Evolutionary conservation across 2,113 vertebrate genomes (phyloP).

Genomic region (Sprattus sprattus): DNA sequence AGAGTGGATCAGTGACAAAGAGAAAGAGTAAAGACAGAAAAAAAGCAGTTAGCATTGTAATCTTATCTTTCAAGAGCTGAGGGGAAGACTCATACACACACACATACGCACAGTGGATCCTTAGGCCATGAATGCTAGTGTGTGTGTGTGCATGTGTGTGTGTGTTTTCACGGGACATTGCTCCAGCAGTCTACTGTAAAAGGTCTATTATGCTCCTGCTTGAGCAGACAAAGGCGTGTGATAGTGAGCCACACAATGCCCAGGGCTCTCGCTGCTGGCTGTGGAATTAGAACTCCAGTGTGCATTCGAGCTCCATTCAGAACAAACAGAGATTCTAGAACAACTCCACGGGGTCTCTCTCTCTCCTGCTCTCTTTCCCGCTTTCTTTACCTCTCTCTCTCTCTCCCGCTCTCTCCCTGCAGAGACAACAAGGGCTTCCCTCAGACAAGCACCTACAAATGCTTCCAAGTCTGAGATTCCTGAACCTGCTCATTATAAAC

Average conservation of each 20-base stretch:
- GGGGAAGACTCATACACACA: background rate
- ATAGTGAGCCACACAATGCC: background rate
- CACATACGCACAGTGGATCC: background rate
- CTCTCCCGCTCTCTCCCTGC: background rate
- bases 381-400: background rate
- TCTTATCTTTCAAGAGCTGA: background rate
- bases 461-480: background rate
- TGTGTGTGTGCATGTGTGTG: background rate
- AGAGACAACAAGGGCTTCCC: background rate
- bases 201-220: background rate
- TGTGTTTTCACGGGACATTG: background rate
- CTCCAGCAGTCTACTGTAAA: background rate
- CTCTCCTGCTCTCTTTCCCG: background rate
- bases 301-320: background rate
- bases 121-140: no score
- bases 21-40: background rate
- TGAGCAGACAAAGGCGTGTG: background rate
- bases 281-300: background rate
- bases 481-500: background rate
- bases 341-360: background rate
- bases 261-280: background rate
- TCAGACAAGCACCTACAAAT: background rate
- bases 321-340: background rate
- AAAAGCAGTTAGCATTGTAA: background rate
- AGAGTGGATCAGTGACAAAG: background rate